phyloP scores from a whole-genome alignment of 2,797 vertebrate genomes.

The Mallotus villosus region DNA sequence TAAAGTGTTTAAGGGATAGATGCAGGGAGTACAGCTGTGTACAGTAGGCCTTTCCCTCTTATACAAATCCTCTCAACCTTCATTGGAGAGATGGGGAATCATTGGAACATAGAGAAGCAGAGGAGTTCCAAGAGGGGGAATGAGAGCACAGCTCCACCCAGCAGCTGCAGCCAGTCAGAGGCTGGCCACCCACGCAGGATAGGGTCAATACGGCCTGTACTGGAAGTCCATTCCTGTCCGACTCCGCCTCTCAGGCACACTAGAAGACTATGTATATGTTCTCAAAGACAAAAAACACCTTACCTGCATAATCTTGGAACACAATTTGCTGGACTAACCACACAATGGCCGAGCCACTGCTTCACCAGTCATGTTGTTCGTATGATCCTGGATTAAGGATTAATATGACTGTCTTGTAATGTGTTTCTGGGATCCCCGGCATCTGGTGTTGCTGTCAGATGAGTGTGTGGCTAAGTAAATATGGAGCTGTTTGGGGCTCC shows the following conservation, averaged over 20 bases:
- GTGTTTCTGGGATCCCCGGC: constrained; percentile 13
- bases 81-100: constrained; percentile 45
- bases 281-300: background rate
- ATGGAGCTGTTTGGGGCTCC: constrained; percentile 30
- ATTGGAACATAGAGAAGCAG: constrained; percentile 42
- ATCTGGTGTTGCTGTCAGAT: constrained; percentile 40
- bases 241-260: background rate
- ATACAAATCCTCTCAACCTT: constrained; percentile 25
- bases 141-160: constrained; percentile 46
- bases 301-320: background rate
- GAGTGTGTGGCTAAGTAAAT: constrained; percentile 15
- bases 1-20: constrained; percentile 3
- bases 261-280: background rate
- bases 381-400: background rate
- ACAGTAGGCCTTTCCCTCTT: constrained; percentile 18
- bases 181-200: constrained; percentile 21
- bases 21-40: constrained; percentile 9
- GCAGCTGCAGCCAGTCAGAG: constrained; percentile 60
- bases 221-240: background rate
- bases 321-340: background rate
- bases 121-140: constrained; percentile 30
- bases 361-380: background rate
- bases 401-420: background rate
- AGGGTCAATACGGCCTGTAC: constrained; percentile 22
- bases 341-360: background rate